Base-by-base conservation (phyloP, 2,113 vertebrate species). In the Nothocercus julius region DNA sequence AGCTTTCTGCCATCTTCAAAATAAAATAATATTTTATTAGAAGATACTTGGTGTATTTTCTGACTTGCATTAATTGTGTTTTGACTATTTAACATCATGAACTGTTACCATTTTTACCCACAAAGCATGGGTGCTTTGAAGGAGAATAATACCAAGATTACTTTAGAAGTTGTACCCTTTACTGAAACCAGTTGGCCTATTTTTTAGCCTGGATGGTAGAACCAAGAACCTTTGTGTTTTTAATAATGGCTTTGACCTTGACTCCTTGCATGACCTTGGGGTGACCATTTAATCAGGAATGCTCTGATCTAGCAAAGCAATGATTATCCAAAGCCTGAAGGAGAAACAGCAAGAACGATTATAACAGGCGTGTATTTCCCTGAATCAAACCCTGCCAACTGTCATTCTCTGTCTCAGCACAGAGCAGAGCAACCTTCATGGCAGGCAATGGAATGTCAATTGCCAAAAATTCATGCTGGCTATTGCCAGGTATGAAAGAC, bases 261-360 rank as follows among this genome's bases (percentile, higher is more conserved):
- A 83, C 19, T 64, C 51, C 80, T 80, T 74, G 4, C 36, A 34
- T 58, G 81, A 75, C 62, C 58, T 85, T 82, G 74, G 38, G 27
- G 8, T 11, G 45, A 77, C 28, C 9, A 28, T 83, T 95, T 78
- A 72, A 81, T 67, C 25, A 32, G 34, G 45, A 85, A 56, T 56
- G 61, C 0, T 3, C 14, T 1, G 8, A 11, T 24, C 8, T 18
- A 63, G 36, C 25, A 30, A n/a, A 78, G n/a, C 25, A 36, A n/a
- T 62, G 25, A 22, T 64, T 70, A 36, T 40, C 36, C 22, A 15
- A 10, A 51, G 47, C 34, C 45, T 42, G 27, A 38, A 79, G 76
- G 61, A 38, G 20, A 30, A 9, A 28, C 40, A 20, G 36, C 62
- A 79, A 38, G 47, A 38, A 30, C 16, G 34, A 53, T 38, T 53